phyloP scores from a whole-genome alignment of 2,797 vertebrate species.

The Steatocranus sp. region DNA sequence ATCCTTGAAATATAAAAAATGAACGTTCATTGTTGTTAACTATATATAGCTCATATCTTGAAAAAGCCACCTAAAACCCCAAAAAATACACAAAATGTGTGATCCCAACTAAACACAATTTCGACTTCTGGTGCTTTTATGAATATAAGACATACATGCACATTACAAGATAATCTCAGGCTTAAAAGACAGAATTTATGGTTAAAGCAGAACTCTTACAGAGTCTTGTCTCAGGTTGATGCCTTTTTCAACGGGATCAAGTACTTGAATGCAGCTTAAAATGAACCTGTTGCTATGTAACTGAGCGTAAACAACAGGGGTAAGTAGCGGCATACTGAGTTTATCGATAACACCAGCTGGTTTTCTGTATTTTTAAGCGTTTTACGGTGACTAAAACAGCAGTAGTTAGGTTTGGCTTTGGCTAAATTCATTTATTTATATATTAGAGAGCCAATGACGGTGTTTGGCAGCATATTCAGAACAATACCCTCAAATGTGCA shows the following conservation, averaged over 20 bases:
- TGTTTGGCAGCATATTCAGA: not conserved
- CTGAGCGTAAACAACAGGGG: slow-evolving; percentile 16
- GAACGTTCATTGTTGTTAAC: not conserved
- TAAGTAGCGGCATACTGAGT: not conserved
- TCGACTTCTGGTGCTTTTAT: not conserved
- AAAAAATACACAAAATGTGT: not conserved
- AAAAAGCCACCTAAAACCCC: fast-evolving
- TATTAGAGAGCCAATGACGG: not conserved
- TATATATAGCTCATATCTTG: not conserved
- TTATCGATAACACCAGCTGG: not conserved
- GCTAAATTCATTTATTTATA: not conserved
- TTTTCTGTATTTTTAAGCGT: not conserved
- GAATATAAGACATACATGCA: not conserved
- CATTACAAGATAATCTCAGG: not conserved
- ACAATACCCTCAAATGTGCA: not conserved
- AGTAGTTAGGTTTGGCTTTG: not conserved
- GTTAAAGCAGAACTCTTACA: not conserved
- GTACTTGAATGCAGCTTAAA: slow-evolving; percentile 49
- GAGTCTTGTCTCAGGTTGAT: not conserved
- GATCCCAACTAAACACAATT: not conserved
- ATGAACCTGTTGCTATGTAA: slow-evolving; percentile 62
- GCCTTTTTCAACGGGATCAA: not conserved
- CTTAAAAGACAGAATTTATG: not conserved
- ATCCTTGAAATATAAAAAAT: not conserved
- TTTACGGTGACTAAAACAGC: not conserved